Evolutionary conservation across 2,113 vertebrate species (phyloP), one percentile per base, ranked within the genome.

Genomic region (Triplophysa rosa): DNA sequence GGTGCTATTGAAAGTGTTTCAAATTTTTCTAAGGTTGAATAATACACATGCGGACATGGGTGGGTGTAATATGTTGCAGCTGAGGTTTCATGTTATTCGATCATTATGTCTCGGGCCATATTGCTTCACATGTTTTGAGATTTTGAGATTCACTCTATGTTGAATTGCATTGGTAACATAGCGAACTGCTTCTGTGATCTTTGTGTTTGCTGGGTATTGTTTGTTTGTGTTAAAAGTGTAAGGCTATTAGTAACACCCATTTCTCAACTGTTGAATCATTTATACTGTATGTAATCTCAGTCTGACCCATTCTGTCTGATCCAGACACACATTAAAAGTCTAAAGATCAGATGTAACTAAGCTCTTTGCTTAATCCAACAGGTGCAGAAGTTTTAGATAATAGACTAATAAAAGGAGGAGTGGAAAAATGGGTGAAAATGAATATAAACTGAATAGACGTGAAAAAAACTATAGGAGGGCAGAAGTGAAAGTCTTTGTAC

Each of bases 341-440:
- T 80, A 66, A 77, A 86, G 85, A 86, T 87, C 85, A 85, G 84
- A 77, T 85, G 78, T 77, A 86, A 79, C 84, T 78, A 83, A 88
- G 81, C 80, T 70, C 71, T 24, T 26, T 61, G 80, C 70, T 86
- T 65, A 85, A 85, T 88, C 81, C 83, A 62, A 59, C 81, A 65
- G 54, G 62, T 63, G 73, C 61, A 73, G 64, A 42, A 66, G 61
- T 79, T 83, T 84, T 84, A 78, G 79, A 87, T 80, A 78, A 79
- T 63, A 5, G 7, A 17, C 52, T 7, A 19, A 37, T 37, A 37
- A 37, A 37, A 37, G 33, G 6, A 37, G 33, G 33, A 37, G 33
- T 37, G 33, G 33, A 37, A 37, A 37, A 37, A 37, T 37, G 33
- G 33, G 33, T 37, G 33, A 12, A 29, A 40, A 54, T 52, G 45